phyloP scores from a whole-genome alignment of 2,888 invertebrate genomes.

The Ommatoiulus sabulosus region DNA sequence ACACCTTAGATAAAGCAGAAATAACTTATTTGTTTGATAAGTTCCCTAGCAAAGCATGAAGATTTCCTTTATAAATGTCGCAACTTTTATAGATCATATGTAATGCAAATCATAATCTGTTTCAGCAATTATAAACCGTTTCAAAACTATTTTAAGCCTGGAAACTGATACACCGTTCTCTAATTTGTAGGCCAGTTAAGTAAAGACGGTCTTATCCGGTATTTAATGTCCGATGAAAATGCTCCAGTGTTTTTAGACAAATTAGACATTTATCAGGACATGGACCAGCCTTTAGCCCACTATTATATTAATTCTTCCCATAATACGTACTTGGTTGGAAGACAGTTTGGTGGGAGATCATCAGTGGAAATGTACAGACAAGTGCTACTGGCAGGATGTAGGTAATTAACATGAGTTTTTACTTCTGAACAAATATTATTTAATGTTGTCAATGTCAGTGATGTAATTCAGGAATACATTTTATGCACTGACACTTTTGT shows the following conservation, averaged over 20 bases:
- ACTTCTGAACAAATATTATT: not conserved
- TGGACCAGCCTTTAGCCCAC: conserved; percentile 98
- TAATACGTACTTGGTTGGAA: conserved; percentile 91
- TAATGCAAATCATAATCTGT: too few species aligned
- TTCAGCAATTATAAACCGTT: too few species aligned
- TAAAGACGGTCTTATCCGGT: conserved; percentile 96
- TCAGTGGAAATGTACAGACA: conserved; percentile 99
- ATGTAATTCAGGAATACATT: too few species aligned
- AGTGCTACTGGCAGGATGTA: conserved; percentile 95
- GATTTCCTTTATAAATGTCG: too few species aligned
- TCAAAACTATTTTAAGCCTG: too few species aligned
- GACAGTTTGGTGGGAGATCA: conserved; percentile 98
- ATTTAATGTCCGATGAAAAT: conserved; percentile 99
- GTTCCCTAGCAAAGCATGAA: too few species aligned
- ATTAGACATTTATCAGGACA: conserved; percentile 94
- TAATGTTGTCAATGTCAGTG: not conserved
- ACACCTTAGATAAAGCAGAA: too few species aligned
- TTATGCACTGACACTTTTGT: too few species aligned
- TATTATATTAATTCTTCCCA: conserved; percentile 99
- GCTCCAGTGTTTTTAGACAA: conserved; percentile 98
- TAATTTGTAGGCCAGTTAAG: conserved; percentile 79
- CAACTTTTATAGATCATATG: too few species aligned
- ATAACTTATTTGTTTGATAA: too few species aligned
- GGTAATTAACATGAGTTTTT: conserved; percentile 71
- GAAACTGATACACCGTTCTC: not conserved